These are phyloP conservation scores for Rhynchonycteris naso DNA, from an alignment of 2,797 vertebrate species.

Conservation along the genomic window DNA sequence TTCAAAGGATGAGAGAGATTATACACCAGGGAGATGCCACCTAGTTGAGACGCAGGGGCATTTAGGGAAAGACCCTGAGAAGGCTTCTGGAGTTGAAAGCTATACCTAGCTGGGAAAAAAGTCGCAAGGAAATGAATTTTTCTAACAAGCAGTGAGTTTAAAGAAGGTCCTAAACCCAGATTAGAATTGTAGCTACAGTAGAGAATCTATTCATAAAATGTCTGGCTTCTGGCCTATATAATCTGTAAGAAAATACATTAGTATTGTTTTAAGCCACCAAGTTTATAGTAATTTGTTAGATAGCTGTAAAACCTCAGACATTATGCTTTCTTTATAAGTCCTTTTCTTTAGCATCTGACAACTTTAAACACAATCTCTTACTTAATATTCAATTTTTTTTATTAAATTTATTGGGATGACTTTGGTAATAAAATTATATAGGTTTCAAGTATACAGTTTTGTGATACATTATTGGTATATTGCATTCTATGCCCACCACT, in stretches of 20 bases:
- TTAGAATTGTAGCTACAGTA: background rate
- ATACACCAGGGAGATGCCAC: background rate
- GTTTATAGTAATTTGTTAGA: background rate
- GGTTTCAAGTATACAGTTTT: background rate
- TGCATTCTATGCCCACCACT: background rate
- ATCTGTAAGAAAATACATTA: background rate
- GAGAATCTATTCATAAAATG: background rate
- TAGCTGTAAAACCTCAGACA: background rate
- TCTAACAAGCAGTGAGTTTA: background rate
- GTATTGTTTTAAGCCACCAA: background rate
- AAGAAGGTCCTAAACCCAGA: background rate
- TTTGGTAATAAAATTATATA: background rate
- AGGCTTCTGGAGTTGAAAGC: background rate
- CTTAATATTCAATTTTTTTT: background rate
- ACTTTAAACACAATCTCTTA: background rate
- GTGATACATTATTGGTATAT: background rate
- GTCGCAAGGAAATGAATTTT: background rate
- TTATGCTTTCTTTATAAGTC: background rate
- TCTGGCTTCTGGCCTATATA: background rate
- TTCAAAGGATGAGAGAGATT: background rate
- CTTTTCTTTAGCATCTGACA: background rate
- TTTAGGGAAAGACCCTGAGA: background rate
- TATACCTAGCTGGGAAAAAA: background rate
- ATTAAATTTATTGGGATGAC: background rate
- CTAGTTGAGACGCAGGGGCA: background rate